Conservation (phyloP, 2,113 vertebrate genomes). For the Macquaria ambigua region DNA sequence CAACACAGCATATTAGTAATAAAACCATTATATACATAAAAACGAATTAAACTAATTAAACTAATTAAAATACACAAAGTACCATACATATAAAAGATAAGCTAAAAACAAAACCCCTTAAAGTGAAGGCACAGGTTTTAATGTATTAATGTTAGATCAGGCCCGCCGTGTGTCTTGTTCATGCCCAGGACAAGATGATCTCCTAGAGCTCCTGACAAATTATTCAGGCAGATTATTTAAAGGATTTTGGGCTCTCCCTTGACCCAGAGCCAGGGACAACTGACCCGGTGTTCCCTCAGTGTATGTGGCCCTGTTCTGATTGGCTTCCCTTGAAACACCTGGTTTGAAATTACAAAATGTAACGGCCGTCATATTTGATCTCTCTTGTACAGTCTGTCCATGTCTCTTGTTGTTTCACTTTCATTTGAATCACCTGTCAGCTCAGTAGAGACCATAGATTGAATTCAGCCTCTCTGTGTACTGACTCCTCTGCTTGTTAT, state of each 20-base stretch:
- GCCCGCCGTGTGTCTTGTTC: too few relatives aligned
- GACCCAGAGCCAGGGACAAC: background rate
- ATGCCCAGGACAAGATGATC: too few relatives aligned
- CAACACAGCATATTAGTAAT: background rate
- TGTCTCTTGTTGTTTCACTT: background rate
- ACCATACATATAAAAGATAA: background rate
- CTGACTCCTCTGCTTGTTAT: slow-evolving; percentile 2
- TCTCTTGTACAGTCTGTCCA: background rate
- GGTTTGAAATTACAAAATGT: background rate
- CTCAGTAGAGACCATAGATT: slow-evolving; percentile 50
- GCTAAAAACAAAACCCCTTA: background rate
- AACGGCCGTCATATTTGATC: background rate
- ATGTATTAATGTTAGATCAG: background rate
- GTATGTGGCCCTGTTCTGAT: background rate
- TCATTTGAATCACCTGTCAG: background rate
- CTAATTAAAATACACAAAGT: background rate
- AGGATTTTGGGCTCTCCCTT: too few relatives aligned
- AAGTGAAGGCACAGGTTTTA: slow-evolving; percentile 2
- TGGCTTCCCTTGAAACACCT: background rate
- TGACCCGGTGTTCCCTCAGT: background rate
- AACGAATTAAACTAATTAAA: background rate
- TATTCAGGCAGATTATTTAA: too few relatives aligned
- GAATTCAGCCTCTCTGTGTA: slow-evolving; percentile 66
- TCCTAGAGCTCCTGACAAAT: too few relatives aligned
- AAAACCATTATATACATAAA: background rate